Base-by-base conservation (phyloP, 2,797 vertebrate species). In the Falco naumanni region DNA sequence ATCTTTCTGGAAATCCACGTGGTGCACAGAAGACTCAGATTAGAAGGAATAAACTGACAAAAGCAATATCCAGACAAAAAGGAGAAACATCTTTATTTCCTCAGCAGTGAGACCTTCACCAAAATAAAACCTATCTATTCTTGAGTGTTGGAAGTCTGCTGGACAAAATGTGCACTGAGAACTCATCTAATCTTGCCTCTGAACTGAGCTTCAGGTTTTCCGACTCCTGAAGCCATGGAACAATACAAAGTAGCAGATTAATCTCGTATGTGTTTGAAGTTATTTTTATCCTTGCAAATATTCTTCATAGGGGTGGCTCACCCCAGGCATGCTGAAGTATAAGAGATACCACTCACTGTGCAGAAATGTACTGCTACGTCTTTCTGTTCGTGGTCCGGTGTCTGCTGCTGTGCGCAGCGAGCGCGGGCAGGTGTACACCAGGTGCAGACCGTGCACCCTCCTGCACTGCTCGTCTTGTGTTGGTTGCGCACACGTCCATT, bases 221-320 rank as follows among this genome's bases (percentile, higher is more conserved):
- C 56, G 68, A 51, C 59, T 88, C 75, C 71, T 70, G 41, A 48
- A 94, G 93, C 71, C 39, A 57, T 0, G 3, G 68, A 82, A 89
- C 26, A 41, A 85, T 82, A 85, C 60, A 90, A 93, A 95, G 54
- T 61, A 89, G 90, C 64, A 84, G 57, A 59, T 94, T 79, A 45
- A 54, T 85, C 31, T 79, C 6, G 0, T 70, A 33, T 26, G 65
- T 56, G 91, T 91, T 93, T 71, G 88, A 96, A 96, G 94, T 77
- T 96, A 93, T 95, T 96, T 96, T 96, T 95, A 80, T 87, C 91
- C 82, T 80, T 39, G 51, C 60, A 95, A 93, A 71, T 80, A 28
- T 90, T 96, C 79, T 90, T 88, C 50, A 11, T 48, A 9, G 48
- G 48, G 26, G 43, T 47, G 37, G 41, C 57, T 97, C 68, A 77